Evolutionary conservation across 2,113 vertebrate genomes (phyloP).

Genomic region (Setophaga kirtlandii): DNA sequence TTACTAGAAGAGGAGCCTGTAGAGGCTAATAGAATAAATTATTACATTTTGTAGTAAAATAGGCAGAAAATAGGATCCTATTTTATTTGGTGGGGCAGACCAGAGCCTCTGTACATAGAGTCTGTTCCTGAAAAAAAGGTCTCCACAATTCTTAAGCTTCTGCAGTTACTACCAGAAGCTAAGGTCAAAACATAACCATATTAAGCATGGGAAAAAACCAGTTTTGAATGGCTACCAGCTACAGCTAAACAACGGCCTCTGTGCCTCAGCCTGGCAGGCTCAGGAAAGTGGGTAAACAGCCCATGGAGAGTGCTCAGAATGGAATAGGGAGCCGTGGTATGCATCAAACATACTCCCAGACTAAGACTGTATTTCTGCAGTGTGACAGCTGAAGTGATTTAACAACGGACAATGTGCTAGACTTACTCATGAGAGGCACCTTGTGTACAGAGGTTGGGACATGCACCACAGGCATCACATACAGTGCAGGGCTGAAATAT

Average conservation of each 20-base stretch:
- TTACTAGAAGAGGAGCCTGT: neutral
- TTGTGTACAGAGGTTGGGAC: neutral
- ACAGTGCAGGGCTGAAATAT: neutral
- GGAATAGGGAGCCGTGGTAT: rapidly evolving
- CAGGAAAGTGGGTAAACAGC: neutral
- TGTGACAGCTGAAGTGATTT: neutral
- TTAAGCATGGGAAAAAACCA: rapidly evolving
- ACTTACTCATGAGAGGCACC: neutral
- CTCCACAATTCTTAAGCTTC: neutral
- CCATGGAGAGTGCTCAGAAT: neutral
- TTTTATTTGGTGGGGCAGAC: neutral
- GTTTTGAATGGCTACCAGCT: neutral
- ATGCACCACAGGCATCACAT: neutral
- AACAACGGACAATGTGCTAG: neutral
- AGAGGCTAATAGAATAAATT: neutral
- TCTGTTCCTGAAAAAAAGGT: neutral
- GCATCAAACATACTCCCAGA: neutral
- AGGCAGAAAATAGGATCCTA: neutral
- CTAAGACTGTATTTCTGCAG: neutral
- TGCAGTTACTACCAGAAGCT: neutral
- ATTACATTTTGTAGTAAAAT: neutral
- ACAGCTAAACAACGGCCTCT: neutral
- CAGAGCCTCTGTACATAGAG: neutral
- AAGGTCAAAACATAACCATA: neutral
- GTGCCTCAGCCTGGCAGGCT: neutral